These are phyloP conservation scores for Cygnus buccinator DNA, from an alignment of 2,113 vertebrate genomes.

Conservation along the genomic window DNA sequence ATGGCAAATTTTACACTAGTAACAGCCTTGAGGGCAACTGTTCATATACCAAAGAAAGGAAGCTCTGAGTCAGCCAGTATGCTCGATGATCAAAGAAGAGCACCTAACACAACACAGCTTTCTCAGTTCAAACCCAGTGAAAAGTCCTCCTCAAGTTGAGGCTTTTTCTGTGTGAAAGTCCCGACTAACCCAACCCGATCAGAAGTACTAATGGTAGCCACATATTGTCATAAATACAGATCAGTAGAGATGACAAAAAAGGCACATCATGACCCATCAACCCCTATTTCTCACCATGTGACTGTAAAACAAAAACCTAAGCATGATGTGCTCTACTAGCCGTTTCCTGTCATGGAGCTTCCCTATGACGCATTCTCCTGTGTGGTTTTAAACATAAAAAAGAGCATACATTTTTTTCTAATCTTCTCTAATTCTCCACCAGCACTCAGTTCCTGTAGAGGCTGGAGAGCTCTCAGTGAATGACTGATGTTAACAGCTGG, in stretches of 20 bases:
- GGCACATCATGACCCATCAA: not conserved
- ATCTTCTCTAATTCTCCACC: not conserved
- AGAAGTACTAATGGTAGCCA: not conserved
- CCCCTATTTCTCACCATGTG: not conserved
- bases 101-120: constrained; percentile 17
- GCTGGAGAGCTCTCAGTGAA: not conserved
- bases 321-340: accelerated
- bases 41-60: constrained; percentile 13
- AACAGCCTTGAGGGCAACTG: not conserved
- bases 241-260: not conserved
- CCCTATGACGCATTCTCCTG: not conserved
- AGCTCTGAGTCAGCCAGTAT: constrained; percentile 23
- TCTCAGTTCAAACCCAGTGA: constrained; percentile 12
- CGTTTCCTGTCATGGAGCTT: not conserved
- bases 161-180: not conserved
- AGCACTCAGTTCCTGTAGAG: not conserved
- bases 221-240: not conserved
- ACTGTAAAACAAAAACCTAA: not conserved
- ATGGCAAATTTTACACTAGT: not conserved
- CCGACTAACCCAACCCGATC: not conserved
- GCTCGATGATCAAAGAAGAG: not conserved
- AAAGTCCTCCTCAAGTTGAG: not conserved
- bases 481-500: not conserved
- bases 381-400: constrained; percentile 5
- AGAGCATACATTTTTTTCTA: not conserved